Conservation (phyloP, 2,888 invertebrate species). For the Lasioglossum marginatum region DNA sequence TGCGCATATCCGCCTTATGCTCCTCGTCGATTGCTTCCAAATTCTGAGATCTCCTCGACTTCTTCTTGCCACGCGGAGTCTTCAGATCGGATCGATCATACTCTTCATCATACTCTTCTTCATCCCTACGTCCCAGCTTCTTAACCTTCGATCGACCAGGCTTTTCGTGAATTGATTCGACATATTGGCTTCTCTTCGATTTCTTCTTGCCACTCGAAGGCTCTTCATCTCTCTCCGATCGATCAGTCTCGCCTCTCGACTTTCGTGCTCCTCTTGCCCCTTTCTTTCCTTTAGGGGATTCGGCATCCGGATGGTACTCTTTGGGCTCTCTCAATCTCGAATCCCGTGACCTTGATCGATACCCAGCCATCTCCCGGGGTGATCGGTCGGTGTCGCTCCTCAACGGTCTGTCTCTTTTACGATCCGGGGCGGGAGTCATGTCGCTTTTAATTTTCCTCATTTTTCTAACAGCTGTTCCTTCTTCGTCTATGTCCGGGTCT, state of each 20-base stretch:
- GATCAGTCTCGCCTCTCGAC: neutral
- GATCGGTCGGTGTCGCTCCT: neutral
- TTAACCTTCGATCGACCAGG: neutral
- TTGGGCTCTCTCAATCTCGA: neutral
- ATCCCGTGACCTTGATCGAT: neutral
- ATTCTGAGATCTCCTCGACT: neutral
- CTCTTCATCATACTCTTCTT: neutral
- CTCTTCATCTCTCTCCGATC: neutral
- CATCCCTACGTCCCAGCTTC: neutral
- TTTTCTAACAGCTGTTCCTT: conserved; percentile 28
- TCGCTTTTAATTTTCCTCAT: conserved; percentile 44
- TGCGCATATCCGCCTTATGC: neutral
- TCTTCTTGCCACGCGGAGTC: neutral
- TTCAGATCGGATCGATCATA: neutral
- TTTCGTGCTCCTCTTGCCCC: neutral
- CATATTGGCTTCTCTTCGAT: neutral
- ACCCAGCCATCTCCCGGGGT: neutral
- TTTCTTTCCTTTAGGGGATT: neutral
- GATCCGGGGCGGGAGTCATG: neutral
- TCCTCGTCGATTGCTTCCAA: neutral
- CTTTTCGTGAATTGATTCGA: neutral
- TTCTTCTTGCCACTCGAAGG: neutral
- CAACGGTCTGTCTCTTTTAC: neutral
- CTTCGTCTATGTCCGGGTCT: conserved; percentile 17
- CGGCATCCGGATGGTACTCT: neutral